A percentile compares a stretch with the other conserved stretches of the same genome.
Evolutionary conservation across 2,113 vertebrate genomes (phyloP).

Genomic region (Microcebus lehilahytsara): DNA sequence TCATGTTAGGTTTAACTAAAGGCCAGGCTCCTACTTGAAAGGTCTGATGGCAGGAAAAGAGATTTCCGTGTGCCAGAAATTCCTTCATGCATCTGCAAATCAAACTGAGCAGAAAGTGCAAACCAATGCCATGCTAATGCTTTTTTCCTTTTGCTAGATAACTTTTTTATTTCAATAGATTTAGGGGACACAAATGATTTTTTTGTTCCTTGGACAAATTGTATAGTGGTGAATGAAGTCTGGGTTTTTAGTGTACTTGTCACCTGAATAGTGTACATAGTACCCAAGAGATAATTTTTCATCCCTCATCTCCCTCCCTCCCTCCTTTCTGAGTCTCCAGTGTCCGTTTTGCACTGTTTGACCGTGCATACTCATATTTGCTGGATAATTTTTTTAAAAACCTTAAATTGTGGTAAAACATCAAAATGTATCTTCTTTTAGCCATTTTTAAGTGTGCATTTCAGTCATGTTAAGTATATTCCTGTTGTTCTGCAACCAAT

Average conservation of each 20-base stretch:
- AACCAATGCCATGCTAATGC: accelerated
- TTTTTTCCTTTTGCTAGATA: background rate
- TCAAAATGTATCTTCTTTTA: background rate
- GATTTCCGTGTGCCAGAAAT: background rate
- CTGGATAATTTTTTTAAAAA: background rate
- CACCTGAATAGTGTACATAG: no score
- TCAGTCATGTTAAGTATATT: background rate
- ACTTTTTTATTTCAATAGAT: background rate
- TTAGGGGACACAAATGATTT: no score
- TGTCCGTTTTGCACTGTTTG: no score
- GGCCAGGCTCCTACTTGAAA: background rate
- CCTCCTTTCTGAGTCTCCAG: no score
- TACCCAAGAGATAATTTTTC: no score
- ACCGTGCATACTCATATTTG: no score
- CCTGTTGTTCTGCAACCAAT: background rate
- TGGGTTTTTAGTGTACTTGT: no score
- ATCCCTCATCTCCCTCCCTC: no score
- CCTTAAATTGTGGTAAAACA: background rate
- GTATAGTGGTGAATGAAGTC: no score
- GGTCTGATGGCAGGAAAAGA: background rate
- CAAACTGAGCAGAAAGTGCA: background rate
- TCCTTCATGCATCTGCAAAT: accelerated
- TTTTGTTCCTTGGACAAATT: no score
- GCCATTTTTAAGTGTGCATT: background rate
- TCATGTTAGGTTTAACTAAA: background rate